Base-by-base conservation (phyloP, 2,888 invertebrate genomes). In the Eristalis arbustorum region DNA sequence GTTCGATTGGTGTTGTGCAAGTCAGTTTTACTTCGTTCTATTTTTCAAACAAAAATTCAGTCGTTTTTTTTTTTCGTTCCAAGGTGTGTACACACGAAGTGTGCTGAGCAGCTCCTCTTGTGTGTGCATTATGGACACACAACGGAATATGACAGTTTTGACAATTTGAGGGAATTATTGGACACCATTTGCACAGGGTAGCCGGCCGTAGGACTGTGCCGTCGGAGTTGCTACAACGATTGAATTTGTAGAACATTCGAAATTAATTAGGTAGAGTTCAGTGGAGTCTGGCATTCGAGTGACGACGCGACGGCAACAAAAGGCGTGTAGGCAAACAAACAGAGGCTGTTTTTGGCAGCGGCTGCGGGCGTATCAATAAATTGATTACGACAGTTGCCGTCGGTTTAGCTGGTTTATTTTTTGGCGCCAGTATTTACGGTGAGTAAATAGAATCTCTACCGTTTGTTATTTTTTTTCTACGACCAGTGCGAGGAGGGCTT, bases 61-160 rank as follows among this genome's bases (percentile, higher is more conserved):
- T 37, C 10, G 18, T 25, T 28, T 22, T 68, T 68, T 59, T 25
- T 22, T 28, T 5, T 34, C n/a, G 3, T 22, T 37, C 40, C 42
- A 83, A 87, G 78, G 83, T 87, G 83, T 83, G 87, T 82, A 18
- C 77, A 63, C 63, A 56, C 42, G 37, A 37, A 37, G 37, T 13
- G 37, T 37, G 40, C 69, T 49, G 49, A 56, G 73, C 23, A 61
- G 73, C 67, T 76, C 63, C 67, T 68, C 62, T 66, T 77, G 66
- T 40, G 34, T 66, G 62, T 49, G 68, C 49, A 71, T 82, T 83
- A 87, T 71, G 66, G 67, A 82, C 31, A 78, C 57, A 66, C 37
- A 87, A 87, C 83, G 42, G 59, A 79, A 83, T 87, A 87, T 87
- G 87, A 87, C 87, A 87, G 78, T 71, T 87, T 49, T 78, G 83